Evolutionary conservation across 2,888 invertebrate genomes (phyloP).

Genomic region (Torymus texanus): DNA sequence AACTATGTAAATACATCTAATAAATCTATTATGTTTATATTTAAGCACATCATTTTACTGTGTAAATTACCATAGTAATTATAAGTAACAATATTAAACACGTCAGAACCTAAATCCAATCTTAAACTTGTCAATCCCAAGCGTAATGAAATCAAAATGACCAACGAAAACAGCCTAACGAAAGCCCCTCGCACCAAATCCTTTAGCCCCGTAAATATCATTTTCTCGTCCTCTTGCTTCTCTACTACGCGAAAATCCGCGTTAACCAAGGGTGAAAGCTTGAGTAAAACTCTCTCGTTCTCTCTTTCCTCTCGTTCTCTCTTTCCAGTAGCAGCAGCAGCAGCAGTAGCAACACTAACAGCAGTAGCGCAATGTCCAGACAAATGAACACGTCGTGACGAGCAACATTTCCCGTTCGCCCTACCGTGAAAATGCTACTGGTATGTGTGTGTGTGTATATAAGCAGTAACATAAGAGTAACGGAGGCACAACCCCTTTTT

Average conservation of each 20-base stretch:
- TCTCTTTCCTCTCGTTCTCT: too few species aligned
- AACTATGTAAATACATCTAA: too few species aligned
- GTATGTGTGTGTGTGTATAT: conserved; percentile 35
- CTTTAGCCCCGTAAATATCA: conserved; percentile 2
- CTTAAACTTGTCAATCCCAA: too few species aligned
- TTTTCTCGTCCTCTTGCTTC: not conserved
- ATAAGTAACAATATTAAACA: too few species aligned
- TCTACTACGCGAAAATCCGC: not conserved
- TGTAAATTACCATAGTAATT: too few species aligned
- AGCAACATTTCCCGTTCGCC: conserved; percentile 71
- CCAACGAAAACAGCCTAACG: too few species aligned
- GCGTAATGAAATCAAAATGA: too few species aligned
- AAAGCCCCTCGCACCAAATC: not conserved
- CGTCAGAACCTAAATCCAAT: not conserved
- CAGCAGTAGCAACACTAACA: too few species aligned
- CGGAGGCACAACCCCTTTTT: conserved; percentile 58
- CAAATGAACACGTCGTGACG: conserved; percentile 73
- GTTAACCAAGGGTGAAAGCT: not conserved
- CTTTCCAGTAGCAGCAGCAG: too few species aligned
- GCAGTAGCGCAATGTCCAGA: conserved; percentile 57
- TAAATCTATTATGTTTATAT: too few species aligned
- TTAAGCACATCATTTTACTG: too few species aligned
- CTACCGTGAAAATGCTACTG: conserved; percentile 68
- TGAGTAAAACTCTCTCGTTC: too few species aligned
- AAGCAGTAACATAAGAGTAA: not conserved